Evolutionary conservation across 2,797 vertebrate species (phyloP).

Genomic region (Lindbergichthys nudifrons): DNA sequence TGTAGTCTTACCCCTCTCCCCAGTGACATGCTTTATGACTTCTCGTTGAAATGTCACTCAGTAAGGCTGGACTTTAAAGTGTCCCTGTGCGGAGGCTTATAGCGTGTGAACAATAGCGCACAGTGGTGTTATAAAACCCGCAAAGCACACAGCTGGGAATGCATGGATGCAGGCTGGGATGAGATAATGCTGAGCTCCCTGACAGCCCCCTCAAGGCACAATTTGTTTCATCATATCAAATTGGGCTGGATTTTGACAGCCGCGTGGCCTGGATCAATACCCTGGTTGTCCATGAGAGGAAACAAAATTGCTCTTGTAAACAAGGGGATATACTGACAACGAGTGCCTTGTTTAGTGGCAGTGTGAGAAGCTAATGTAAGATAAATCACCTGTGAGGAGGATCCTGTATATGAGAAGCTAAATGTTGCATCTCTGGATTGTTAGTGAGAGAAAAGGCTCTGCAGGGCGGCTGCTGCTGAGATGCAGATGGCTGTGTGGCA

Average conservation of each 20-base stretch:
- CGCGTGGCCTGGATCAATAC: conserved; percentile 62
- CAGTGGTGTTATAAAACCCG: conserved; percentile 64
- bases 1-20: conserved; percentile 49
- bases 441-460: conserved; percentile 20
- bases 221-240: conserved; percentile 67
- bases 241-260: conserved; percentile 59
- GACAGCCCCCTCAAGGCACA: conserved; percentile 40
- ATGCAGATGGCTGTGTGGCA: conserved; percentile 28
- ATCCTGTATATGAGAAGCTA: conserved; percentile 27
- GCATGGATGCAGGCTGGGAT: conserved; percentile 41
- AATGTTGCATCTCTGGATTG: conserved; percentile 24
- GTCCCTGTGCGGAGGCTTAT: conserved; percentile 49
- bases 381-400: conserved; percentile 27
- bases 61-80: conserved; percentile 58
- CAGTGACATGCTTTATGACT: conserved; percentile 74
- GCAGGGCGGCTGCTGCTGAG: conserved; percentile 16
- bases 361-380: conserved; percentile 30
- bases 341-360: conserved; percentile 45
- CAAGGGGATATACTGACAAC: conserved; percentile 42
- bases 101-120: conserved; percentile 65
- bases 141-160: conserved; percentile 64
- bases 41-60: conserved; percentile 81
- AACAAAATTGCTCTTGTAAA: conserved; percentile 65
- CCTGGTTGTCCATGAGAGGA: conserved; percentile 30
- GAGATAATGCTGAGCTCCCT: conserved; percentile 52